Evolutionary conservation across 2,888 invertebrate species (phyloP).

Genomic region (Rutpela maculata): DNA sequence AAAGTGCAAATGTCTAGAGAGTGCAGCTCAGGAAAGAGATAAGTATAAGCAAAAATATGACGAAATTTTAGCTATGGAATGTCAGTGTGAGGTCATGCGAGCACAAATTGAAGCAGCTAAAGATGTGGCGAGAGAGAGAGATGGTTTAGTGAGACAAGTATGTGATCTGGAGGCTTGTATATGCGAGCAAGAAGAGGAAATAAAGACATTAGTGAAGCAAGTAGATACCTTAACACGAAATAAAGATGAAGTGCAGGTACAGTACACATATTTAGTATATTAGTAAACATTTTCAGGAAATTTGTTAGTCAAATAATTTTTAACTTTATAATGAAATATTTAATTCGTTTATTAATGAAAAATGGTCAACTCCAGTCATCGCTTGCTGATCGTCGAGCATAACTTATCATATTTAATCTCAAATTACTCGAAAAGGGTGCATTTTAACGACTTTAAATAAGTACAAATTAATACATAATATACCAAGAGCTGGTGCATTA

Average conservation of each 20-base stretch:
- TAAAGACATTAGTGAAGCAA: slow-evolving; percentile 75
- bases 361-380: no score
- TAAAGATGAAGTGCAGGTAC: slow-evolving; percentile 68
- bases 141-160: slow-evolving; percentile 74
- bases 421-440: no score
- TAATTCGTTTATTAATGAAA: no score
- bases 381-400: no score
- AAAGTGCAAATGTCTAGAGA: slow-evolving; percentile 63
- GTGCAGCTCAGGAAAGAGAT: slow-evolving; percentile 68
- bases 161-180: slow-evolving; percentile 76
- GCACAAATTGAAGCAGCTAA: slow-evolving; percentile 64
- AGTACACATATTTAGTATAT: no score
- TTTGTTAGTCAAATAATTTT: no score
- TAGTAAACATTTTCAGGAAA: no score
- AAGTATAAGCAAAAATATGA: slow-evolving; percentile 67
- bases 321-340: no score
- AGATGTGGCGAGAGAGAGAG: slow-evolving; percentile 73
- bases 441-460: no score
- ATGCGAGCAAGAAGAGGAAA: slow-evolving; percentile 78
- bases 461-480: no score
- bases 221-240: slow-evolving; percentile 73
- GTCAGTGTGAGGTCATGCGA: slow-evolving; percentile 63
- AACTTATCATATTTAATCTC: no score
- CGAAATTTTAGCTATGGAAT: slow-evolving; percentile 61
- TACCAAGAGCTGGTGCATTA: no score